Percentiles rank a stretch among this genome's conserved stretches.
Evolutionary conservation across 1,140 invertebrate genomes (phyloP).

Genomic region (Mercenaria mercenaria): DNA sequence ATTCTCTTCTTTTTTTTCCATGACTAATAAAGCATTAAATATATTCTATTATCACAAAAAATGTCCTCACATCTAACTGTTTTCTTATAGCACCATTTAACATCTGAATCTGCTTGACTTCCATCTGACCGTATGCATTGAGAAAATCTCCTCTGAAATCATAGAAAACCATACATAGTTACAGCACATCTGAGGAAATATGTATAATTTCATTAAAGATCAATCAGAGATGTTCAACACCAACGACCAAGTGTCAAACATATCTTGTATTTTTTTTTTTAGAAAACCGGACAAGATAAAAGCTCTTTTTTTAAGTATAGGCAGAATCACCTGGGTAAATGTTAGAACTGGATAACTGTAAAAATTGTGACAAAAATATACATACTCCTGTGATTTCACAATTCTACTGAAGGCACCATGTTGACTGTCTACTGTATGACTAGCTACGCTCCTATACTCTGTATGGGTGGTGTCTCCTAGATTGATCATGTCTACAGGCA

Average conservation of each 20-base stretch:
- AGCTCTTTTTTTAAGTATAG: no score
- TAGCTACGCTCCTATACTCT: constrained; percentile 68
- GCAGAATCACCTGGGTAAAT: no score
- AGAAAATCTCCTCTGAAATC: constrained; percentile 45
- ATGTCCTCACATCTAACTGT: constrained; percentile 39
- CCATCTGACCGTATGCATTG: constrained; percentile 5
- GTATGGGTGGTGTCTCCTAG: constrained; percentile 75
- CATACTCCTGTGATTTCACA: constrained; percentile 35
- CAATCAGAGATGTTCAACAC: no score
- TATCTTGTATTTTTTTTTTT: no score
- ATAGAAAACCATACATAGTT: neutral
- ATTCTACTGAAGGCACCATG: constrained; percentile 33
- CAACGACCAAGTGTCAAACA: no score
- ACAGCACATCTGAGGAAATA: neutral
- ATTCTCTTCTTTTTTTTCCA: no score
- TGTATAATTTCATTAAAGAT: no score
- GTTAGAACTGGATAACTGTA: no score
- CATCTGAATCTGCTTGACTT: constrained; percentile 16
- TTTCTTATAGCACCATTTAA: constrained; percentile 34
- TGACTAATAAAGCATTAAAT: no score
- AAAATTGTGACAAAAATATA: no score
- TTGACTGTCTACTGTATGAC: constrained; percentile 48
- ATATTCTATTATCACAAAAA: no score
- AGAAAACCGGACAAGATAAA: no score
- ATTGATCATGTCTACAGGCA: constrained; percentile 71